These are phyloP conservation scores for Dasysyrphus tricinctus DNA, from an alignment of 2,888 invertebrate species.

Conservation along the genomic window DNA sequence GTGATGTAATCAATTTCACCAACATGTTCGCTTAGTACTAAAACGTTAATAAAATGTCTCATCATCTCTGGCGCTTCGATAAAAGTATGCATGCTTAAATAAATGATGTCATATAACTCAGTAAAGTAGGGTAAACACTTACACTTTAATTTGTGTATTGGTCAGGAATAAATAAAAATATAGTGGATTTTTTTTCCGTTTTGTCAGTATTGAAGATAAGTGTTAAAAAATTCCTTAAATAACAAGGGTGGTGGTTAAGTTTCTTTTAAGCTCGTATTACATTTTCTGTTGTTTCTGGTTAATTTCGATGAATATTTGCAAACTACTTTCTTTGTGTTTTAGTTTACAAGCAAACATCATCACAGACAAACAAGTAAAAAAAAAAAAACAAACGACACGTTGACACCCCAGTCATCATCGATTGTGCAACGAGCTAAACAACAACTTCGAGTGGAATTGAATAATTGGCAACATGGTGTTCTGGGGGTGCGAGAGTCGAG, in stretches of 20 bases:
- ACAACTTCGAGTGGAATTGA: constrained; percentile 42
- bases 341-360: constrained; percentile 13
- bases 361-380: constrained; percentile 1
- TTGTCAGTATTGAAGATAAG: constrained; percentile 14
- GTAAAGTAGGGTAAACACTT: constrained; percentile 30
- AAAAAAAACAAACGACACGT: background rate
- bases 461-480: constrained; percentile 38
- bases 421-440: constrained; percentile 42
- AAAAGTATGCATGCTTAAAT: constrained; percentile 4
- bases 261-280: constrained; percentile 11
- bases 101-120: constrained; percentile 56
- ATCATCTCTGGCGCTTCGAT: constrained; percentile 41
- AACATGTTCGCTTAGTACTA: constrained; percentile 20
- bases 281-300: background rate
- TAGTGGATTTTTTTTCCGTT: background rate
- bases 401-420: constrained; percentile 30
- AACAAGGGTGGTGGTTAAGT: constrained; percentile 2
- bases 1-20: constrained; percentile 49
- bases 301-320: constrained; percentile 16
- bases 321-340: constrained; percentile 33
- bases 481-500: constrained; percentile 16
- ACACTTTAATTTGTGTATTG: constrained; percentile 38
- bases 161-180: constrained; percentile 13
- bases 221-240: constrained; percentile 23
- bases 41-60: constrained; percentile 31